These are phyloP conservation scores for Eupithecia insigniata DNA, from an alignment of 2,888 invertebrate species.

Conservation along the genomic window DNA sequence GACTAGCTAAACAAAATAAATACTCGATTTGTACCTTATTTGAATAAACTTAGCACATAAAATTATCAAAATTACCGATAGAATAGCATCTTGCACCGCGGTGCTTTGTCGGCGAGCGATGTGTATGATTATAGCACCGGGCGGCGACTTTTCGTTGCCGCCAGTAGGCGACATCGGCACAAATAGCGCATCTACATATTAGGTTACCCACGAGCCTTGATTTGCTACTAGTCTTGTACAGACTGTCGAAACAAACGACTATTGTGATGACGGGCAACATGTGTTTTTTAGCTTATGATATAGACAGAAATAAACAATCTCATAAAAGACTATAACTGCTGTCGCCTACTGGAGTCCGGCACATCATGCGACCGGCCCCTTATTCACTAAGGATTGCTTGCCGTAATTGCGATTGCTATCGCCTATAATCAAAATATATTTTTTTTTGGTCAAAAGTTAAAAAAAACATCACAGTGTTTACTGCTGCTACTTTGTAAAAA, in stretches of 20 bases:
- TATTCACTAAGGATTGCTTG: slow-evolving; percentile 3
- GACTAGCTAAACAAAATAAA: slow-evolving; percentile 75
- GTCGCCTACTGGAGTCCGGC: background rate
- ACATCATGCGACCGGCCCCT: background rate
- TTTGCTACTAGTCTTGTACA: background rate
- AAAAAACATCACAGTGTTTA: background rate
- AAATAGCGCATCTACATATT: background rate
- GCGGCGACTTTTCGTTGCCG: background rate
- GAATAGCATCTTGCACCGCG: slow-evolving; percentile 41
- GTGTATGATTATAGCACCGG: slow-evolving; percentile 36
- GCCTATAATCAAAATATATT: background rate
- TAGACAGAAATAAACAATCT: background rate
- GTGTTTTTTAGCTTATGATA: background rate
- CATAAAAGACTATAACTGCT: background rate
- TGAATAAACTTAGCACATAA: slow-evolving; percentile 66
- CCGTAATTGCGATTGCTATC: background rate
- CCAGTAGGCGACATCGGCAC: background rate
- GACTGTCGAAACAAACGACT: background rate
- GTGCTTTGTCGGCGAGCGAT: slow-evolving; percentile 26
- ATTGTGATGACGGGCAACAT: background rate
- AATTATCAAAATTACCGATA: slow-evolving; percentile 58
- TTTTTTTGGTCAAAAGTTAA: background rate
- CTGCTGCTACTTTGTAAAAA: too few species aligned
- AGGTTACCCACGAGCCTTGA: background rate
- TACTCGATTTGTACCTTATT: slow-evolving; percentile 74